Evolutionary conservation across 1,140 invertebrate species (phyloP), one percentile per base, ranked within the genome.

Genomic region (Fopius arisanus): DNA sequence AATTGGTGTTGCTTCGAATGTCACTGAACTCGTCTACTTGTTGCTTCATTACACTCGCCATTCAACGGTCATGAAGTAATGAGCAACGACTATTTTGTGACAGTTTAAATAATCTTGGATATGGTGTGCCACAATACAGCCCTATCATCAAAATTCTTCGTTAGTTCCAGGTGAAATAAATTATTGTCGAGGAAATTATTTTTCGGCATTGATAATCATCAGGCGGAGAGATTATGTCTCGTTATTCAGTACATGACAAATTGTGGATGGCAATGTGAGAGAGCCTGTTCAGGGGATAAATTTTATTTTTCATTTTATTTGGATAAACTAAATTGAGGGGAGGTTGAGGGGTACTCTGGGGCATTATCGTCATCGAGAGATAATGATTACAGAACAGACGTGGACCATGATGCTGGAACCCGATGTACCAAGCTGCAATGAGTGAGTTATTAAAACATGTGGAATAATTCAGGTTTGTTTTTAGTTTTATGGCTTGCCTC

Each of bases 401-500:
- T 88, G 87, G 87, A 88, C 81, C 83, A 88, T 88, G 87, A 88
- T 87, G 87, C 84, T 88, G 84, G 87, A 88, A 81, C 87, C 81
- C 78, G 87, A 88, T 81, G 82, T 86, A 76, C 79, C 85, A 77
- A 80, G 86, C 81, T 83, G 84, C 82, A 86, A 84, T 80, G 87
- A 88, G 86, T 88, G 80, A 82, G 86, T 87, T 65, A 65, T 37
- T 16, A 65, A n/a, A n/a, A n/a, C n/a, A 14, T 19, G 43, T n/a
- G 7, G 43, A 48, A 14, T 48, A 19, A 48, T 48, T 12, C 7
- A 16, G 5, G 1, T 16, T 48, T 48, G 1, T 7, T 48, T 48
- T 48, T 12, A 16, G 40, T 43, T 48, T 48, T 48, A 48, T 48
- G n/a, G 43, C n/a, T 2, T 5, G n/a, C 7, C 14, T 3, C 7